phyloP scores from a whole-genome alignment of 2,797 vertebrate species.

The Xerus rutilus region DNA sequence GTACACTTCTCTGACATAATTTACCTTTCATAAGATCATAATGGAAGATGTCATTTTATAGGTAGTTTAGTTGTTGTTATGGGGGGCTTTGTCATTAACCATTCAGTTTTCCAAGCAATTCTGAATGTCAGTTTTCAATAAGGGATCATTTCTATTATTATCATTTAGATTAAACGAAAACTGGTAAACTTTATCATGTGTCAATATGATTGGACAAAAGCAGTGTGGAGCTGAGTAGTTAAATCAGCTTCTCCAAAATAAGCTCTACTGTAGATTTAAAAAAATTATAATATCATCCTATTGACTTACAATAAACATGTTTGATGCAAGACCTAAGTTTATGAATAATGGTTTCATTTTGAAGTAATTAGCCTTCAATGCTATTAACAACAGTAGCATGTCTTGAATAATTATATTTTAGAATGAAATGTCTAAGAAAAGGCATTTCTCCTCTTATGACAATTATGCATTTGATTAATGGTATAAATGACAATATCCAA shows the following conservation, averaged over 20 bases:
- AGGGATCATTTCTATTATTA: conserved; percentile 60
- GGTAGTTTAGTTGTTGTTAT: conserved; percentile 9
- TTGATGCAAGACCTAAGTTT: conserved; percentile 79
- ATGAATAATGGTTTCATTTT: conserved; percentile 90
- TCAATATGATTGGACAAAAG: conserved; percentile 77
- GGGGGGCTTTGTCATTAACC: conserved; percentile 61
- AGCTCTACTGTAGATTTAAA: conserved; percentile 63
- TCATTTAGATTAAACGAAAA: conserved; percentile 72
- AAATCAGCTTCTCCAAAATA: conserved; percentile 76
- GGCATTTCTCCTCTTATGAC: conserved; percentile 86
- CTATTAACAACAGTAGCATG: conserved; percentile 88
- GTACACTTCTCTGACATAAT: conserved; percentile 32
- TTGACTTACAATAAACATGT: conserved; percentile 85
- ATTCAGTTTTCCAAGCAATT: conserved; percentile 2
- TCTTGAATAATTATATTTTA: conserved; percentile 89
- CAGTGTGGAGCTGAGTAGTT: conserved; percentile 64
- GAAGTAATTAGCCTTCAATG: conserved; percentile 89
- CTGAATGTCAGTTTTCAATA: conserved; percentile 46
- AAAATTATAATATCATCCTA: conserved; percentile 78
- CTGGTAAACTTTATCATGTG: conserved; percentile 70
- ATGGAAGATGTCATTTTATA: conserved; percentile 44
- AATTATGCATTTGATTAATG: conserved; percentile 89
- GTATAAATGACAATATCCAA: conserved; percentile 86
- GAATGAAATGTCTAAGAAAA: conserved; percentile 88
- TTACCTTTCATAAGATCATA: conserved; percentile 21